These are phyloP conservation scores for Podiceps cristatus DNA, from an alignment of 2,113 vertebrate species.

Conservation along the genomic window DNA sequence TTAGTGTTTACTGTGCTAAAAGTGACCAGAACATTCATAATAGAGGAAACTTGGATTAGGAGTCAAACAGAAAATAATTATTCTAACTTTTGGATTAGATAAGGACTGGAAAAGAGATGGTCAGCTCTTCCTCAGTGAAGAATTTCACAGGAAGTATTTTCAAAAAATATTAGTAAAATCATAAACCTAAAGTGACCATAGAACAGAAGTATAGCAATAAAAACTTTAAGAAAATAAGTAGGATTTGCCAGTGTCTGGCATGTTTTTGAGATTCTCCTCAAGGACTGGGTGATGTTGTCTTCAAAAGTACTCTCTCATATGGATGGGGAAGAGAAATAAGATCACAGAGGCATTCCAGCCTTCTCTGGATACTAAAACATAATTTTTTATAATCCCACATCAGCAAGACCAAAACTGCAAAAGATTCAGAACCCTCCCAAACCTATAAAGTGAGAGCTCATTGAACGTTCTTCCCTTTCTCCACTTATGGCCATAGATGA, in stretches of 20 bases:
- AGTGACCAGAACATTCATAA: neutral
- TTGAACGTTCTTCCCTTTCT: neutral
- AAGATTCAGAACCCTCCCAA: neutral
- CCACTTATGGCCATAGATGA: neutral
- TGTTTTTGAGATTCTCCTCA: neutral
- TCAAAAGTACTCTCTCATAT: neutral
- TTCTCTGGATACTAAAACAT: neutral
- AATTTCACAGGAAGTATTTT: neutral
- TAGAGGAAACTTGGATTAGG: neutral
- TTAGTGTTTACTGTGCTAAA: neutral
- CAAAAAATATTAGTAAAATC: neutral
- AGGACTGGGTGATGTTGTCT: neutral
- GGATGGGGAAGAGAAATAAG: neutral
- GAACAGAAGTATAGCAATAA: neutral
- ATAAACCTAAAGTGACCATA: neutral
- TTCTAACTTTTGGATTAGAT: neutral
- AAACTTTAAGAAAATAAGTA: neutral
- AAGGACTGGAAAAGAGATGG: neutral
- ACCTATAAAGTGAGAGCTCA: neutral
- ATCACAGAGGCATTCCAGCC: neutral
- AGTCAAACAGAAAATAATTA: neutral
- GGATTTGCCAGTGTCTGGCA: neutral
- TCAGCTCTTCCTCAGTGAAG: neutral
- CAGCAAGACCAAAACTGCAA: neutral
- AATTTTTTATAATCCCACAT: neutral